Evolutionary conservation across 2,888 invertebrate species (phyloP), one percentile per base, ranked within the genome.

Genomic region (Dorcus hopei): DNA sequence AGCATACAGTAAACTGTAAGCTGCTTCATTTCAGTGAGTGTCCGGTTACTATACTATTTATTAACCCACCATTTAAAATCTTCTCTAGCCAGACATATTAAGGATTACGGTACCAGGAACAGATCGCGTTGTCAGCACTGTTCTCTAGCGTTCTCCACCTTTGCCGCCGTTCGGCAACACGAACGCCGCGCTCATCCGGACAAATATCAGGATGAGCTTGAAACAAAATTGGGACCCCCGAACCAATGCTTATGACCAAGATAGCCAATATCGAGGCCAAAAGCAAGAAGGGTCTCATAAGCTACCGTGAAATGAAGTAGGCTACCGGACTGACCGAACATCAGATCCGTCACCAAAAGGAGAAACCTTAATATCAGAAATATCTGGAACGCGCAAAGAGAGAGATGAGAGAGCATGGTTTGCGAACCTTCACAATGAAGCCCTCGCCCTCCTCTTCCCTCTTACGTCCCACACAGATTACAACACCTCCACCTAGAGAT

Each of bases 281-380:
- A 3, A 42, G 45, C 33, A 42, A 19, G 9, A 50, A 33, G 16
- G 60, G 58, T 3, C 42, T 49, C 1, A 23, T 50, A 9, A 48
- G 40, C 9, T 49, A 40, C 40, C 49, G 41, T 9, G 56, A 57
- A 26, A 52, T 62, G 58, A 23, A 8, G 6, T 40, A 43, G 1
- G 61, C 61, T 3, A 64, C 62, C 41, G 61, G 61, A 0, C 45
- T 64, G 40, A 58, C 58, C 1, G 45, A 45, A 5, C 58, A 59
- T 16, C 61, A 61, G 47, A 41, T 59, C 49, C 50, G 61, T 23
- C 19, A 58, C 40, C 39, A 58, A 8, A 11, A 60, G 26, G 57
- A 62, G 14, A 54, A 64, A 33, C 56, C 57, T 1, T 38, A 49
- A 5, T 60, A 60, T 14, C 11, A 51, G 39, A 14, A 52, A 14